Base-by-base conservation (phyloP, 2,797 vertebrate genomes). In the Leuciscus waleckii region DNA sequence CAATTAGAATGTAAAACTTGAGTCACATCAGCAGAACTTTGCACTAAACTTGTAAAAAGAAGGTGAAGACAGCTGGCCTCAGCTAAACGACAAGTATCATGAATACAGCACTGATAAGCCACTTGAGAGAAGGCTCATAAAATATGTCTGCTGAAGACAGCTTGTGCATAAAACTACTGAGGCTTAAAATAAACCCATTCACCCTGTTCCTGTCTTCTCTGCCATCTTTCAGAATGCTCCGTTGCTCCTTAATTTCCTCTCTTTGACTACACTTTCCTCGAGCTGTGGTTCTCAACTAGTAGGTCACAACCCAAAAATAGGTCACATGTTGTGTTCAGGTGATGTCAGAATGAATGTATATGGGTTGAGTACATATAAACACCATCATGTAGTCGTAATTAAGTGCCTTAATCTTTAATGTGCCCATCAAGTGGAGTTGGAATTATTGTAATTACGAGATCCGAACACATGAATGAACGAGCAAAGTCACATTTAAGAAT, bases 151-250 rank as follows among this genome's bases (percentile, higher is more conserved):
- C 88, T 81, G 85, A 58, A 68, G 84, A 90, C 88, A 91, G 89
- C 87, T 81, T 69, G 49, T 79, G 86, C 88, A 87, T 75, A 81
- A 82, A 88, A 87, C 79, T 82, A 89, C 86, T 85, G 69, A 61
- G 81, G 85, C 89, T 89, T 83, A 91, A 92, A 93, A 94, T 94
- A 93, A 93, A 88, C 88, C 68, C 81, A 81, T 58, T 46, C 61
- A 51, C 49, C 71, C 46, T 46, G n/a, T 71, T 69, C 46, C 71
- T 90, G 88, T 82, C 87, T 43, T 86, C 77, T 63, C 82, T 81
- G 35, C 65, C 51, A 35, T 58, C 79, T 81, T 71, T 70, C 65
- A 87, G 73, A 56, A 21, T 70, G 23, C 49, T 67, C 61, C 26
- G 17, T 37, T n/a, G 11, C 75, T 69, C 41, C 77, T 29, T 41